Conservation (phyloP, 2,888 invertebrate species). For the Gonocerus acuteangulatus region DNA sequence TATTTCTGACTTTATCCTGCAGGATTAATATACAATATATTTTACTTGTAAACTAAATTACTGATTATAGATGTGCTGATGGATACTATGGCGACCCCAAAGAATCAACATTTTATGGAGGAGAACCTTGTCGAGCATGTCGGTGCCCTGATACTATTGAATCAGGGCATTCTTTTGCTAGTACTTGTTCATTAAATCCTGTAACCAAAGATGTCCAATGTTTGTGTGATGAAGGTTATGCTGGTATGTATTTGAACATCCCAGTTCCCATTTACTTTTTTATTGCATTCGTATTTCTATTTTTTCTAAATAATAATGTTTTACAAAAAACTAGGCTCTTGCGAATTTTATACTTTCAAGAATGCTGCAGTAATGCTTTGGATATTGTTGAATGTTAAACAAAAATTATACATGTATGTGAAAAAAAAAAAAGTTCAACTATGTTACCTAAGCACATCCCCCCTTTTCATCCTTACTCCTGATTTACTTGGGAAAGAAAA, state of each 20-base stretch:
- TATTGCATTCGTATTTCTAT: background rate
- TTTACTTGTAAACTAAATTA: background rate
- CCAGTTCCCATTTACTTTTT: background rate
- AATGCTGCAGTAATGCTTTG: no score
- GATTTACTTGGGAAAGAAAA: no score
- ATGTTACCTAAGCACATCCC: no score
- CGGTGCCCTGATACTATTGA: constrained; percentile 85
- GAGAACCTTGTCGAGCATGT: constrained; percentile 87
- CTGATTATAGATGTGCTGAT: constrained; percentile 58
- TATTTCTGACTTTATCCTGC: no score
- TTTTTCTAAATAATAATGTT: background rate
- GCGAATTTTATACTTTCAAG: no score
- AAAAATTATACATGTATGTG: no score
- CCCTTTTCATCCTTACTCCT: no score
- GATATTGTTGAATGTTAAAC: no score
- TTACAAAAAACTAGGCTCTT: background rate
- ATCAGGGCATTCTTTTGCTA: constrained; percentile 80
- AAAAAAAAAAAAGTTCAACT: no score
- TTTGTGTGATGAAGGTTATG: constrained; percentile 78
- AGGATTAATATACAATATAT: no score
- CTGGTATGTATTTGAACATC: constrained; percentile 48
- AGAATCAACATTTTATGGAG: constrained; percentile 59
- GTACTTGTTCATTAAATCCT: constrained; percentile 76
- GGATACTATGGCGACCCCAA: constrained; percentile 91
- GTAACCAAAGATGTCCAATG: constrained; percentile 83